These are phyloP conservation scores for Eolophus roseicapilla DNA, from an alignment of 2,113 vertebrate species.

Conservation along the genomic window DNA sequence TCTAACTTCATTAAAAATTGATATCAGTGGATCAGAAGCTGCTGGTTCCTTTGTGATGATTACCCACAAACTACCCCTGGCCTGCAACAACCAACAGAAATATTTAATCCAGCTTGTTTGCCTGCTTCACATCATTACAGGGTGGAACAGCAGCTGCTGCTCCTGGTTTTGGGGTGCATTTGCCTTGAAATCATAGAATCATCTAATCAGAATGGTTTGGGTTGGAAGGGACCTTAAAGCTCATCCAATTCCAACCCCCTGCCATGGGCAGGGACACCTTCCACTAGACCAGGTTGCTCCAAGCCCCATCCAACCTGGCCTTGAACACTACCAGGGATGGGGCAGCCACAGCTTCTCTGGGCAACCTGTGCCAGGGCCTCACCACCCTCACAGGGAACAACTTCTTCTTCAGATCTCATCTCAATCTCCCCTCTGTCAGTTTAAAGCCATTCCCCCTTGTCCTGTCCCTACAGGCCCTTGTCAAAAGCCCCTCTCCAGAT, in stretches of 20 bases:
- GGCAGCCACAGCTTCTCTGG: too few relatives aligned
- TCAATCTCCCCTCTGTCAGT: neutral
- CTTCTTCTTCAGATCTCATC: neutral
- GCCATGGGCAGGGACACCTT: neutral
- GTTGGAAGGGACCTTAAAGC: neutral
- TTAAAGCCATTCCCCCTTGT: neutral
- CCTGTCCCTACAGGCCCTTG: neutral
- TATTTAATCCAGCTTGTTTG: neutral
- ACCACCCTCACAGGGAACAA: neutral
- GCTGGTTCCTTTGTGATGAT: neutral
- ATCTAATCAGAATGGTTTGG: rapidly evolving
- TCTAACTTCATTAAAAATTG: neutral
- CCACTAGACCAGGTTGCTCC: neutral
- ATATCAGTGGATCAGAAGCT: neutral
- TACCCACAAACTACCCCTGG: neutral
- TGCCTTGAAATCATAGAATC: neutral
- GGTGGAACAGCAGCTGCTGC: neutral
- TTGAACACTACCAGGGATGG: neutral
- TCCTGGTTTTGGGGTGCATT: neutral
- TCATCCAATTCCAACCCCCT: neutral
- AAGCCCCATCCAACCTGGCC: neutral
- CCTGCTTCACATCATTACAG: rapidly evolving
- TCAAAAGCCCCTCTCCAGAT: neutral
- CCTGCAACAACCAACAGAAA: neutral
- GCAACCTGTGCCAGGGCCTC: neutral